A percentile compares a stretch with the other conserved stretches of the same genome.
Conservation (phyloP, 1,140 invertebrate genomes). For the Drosophila murphyi region DNA sequence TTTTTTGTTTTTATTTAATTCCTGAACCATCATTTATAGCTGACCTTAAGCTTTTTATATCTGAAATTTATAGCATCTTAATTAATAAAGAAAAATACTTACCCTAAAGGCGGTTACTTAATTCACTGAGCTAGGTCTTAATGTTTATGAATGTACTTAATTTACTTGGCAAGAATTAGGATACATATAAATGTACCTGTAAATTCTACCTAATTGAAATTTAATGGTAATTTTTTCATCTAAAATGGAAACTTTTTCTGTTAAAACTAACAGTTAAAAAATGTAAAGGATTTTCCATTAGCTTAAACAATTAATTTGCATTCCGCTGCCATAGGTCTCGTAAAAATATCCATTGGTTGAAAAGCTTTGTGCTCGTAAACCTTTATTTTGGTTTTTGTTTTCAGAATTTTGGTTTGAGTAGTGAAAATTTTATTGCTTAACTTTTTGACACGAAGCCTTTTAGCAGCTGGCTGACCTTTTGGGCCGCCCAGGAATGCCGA, state of each 20-base stretch:
- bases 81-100: too few relatives aligned
- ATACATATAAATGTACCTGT: too few relatives aligned
- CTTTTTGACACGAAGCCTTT: conserved; percentile 65
- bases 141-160: too few relatives aligned
- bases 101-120: too few relatives aligned
- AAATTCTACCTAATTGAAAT: neutral
- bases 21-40: too few relatives aligned
- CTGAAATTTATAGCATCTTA: too few relatives aligned
- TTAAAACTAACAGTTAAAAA: too few relatives aligned
- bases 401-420: conserved; percentile 32
- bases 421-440: conserved; percentile 66
- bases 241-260: too few relatives aligned
- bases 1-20: too few relatives aligned
- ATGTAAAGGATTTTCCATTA: neutral
- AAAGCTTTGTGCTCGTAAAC: conserved; percentile 19
- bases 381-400: conserved; percentile 22
- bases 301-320: conserved; percentile 22
- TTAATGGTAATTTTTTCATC: neutral
- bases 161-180: too few relatives aligned
- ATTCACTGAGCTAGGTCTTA: too few relatives aligned
- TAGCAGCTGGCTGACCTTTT: conserved; percentile 60
- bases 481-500: conserved; percentile 51
- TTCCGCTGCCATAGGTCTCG: neutral
- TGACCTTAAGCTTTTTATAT: too few relatives aligned
- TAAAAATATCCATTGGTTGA: neutral